phyloP scores from a whole-genome alignment of 2,797 vertebrate species.

The Rhodeus uyekii region DNA sequence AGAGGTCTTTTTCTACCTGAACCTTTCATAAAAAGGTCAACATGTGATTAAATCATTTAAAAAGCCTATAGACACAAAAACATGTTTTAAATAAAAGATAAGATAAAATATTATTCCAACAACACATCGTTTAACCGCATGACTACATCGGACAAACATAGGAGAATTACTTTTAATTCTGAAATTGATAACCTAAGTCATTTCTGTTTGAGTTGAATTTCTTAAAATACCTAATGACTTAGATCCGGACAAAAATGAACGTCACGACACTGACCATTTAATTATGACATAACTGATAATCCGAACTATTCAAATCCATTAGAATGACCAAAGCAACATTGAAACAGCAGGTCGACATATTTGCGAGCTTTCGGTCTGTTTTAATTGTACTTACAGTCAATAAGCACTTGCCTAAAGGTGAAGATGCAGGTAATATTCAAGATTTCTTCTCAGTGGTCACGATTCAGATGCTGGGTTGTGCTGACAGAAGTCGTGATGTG shows the following conservation, averaged over 20 bases:
- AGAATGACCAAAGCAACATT: background rate
- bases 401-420: slow-evolving; percentile 17
- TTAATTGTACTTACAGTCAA: background rate
- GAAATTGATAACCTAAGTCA: background rate
- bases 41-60: background rate
- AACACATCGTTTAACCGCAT: background rate
- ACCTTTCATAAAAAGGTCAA: background rate
- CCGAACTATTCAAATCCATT: background rate
- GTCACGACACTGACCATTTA: background rate
- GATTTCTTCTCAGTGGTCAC: background rate
- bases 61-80: background rate
- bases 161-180: background rate
- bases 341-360: background rate
- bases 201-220: background rate
- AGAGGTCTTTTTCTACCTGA: background rate
- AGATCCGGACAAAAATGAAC: background rate
- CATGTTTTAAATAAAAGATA: no score
- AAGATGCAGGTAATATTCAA: background rate
- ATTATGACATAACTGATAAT: background rate
- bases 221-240: background rate
- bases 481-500: slow-evolving; percentile 38
- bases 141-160: background rate
- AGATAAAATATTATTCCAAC: background rate
- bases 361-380: background rate
- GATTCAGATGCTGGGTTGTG: slow-evolving; percentile 26